These are phyloP conservation scores for Drosophila subquinaria DNA, from an alignment of 2,888 invertebrate genomes.

Conservation along the genomic window DNA sequence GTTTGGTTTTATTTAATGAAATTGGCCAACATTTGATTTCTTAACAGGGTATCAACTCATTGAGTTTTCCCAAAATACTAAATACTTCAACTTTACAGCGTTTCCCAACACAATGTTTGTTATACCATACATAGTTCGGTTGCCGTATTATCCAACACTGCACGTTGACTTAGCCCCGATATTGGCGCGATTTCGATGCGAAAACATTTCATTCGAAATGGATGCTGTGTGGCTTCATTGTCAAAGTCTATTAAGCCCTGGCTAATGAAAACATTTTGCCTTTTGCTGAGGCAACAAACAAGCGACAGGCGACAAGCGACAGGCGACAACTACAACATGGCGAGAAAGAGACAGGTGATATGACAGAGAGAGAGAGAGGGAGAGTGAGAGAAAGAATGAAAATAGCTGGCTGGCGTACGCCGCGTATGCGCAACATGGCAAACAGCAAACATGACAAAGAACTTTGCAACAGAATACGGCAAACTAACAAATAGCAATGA, in stretches of 20 bases:
- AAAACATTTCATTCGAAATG: conserved; percentile 10
- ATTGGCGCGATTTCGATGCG: conserved; percentile 2
- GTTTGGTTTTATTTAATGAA: not conserved
- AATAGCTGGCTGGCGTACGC: conserved; percentile 35
- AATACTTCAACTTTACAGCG: not conserved
- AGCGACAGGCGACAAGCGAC: conserved; percentile 36
- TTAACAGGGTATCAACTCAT: not conserved
- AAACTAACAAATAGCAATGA: conserved; percentile 61
- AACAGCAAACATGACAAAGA: conserved; percentile 66
- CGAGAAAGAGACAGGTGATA: not conserved
- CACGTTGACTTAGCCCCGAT: not conserved
- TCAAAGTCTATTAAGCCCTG: conserved; percentile 59
- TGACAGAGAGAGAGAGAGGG: not conserved
- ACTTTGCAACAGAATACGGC: conserved; percentile 42
- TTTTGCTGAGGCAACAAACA: conserved; percentile 25
- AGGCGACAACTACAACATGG: conserved; percentile 17
- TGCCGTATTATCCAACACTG: conserved; percentile 7
- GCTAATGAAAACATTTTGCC: conserved; percentile 68
- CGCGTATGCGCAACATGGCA: conserved; percentile 58
- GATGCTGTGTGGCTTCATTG: conserved; percentile 21
- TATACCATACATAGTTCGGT: no score
- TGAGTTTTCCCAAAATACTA: not conserved
- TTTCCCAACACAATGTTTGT: not conserved
- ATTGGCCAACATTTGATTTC: not conserved
- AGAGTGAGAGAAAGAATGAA: not conserved